Evolutionary conservation across 2,113 vertebrate species (phyloP).

Genomic region (Leptosomus discolor): DNA sequence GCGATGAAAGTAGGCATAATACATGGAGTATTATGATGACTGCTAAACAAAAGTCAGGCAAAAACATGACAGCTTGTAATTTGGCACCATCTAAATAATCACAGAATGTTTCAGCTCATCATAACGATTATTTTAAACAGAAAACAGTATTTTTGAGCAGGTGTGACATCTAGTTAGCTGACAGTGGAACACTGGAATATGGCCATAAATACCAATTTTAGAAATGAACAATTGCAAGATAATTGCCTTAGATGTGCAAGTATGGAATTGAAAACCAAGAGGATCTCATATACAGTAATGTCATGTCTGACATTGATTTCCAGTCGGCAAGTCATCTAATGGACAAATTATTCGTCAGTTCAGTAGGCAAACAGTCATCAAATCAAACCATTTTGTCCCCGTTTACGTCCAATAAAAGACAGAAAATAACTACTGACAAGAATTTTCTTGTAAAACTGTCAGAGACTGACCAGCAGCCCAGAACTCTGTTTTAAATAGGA

Average conservation of each 20-base stretch:
- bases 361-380: neutral
- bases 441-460: constrained; percentile 27
- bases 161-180: neutral
- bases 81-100: neutral
- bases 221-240: neutral
- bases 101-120: neutral
- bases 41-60: neutral
- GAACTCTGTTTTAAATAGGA: neutral
- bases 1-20: neutral
- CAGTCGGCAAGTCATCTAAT: neutral
- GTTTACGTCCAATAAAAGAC: neutral
- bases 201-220: neutral
- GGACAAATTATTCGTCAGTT: neutral
- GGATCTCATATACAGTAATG: neutral
- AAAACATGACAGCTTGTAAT: neutral
- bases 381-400: neutral
- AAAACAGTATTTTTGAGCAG: neutral
- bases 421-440: constrained; percentile 25
- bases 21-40: neutral
- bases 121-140: neutral
- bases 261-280: neutral
- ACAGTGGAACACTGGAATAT: neutral
- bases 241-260: neutral
- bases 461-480: neutral
- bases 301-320: neutral